Percentiles rank a stretch among this genome's conserved stretches.
These are phyloP conservation scores for Dendrolimus pini DNA, from an alignment of 2,888 invertebrate genomes.

Conservation along the genomic window DNA sequence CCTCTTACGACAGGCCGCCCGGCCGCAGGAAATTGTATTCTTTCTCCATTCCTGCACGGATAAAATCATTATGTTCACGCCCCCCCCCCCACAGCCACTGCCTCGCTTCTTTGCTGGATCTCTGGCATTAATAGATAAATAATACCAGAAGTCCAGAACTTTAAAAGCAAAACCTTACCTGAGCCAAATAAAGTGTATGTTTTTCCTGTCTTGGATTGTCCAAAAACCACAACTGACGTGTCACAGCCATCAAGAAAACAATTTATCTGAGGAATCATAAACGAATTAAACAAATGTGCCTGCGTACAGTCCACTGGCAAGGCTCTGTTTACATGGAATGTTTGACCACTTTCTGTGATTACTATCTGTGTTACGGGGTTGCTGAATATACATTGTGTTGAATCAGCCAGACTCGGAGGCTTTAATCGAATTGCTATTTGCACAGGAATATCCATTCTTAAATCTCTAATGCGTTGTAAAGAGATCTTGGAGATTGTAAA, in stretches of 20 bases:
- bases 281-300: slow-evolving; percentile 78
- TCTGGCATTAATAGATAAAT: too few species aligned
- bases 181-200: slow-evolving; percentile 84
- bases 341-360: slow-evolving; percentile 77
- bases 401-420: slow-evolving; percentile 74
- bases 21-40: too few species aligned
- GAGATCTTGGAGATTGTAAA: background rate
- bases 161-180: slow-evolving; percentile 48
- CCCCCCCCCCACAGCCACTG: too few species aligned
- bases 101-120: too few species aligned
- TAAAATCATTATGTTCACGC: too few species aligned
- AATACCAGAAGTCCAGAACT: too few species aligned
- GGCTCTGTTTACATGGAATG: slow-evolving; percentile 70
- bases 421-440: slow-evolving; percentile 83
- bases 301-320: slow-evolving; percentile 79
- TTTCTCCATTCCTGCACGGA: too few species aligned
- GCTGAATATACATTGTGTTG: slow-evolving; percentile 76
- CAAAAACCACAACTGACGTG: slow-evolving; percentile 83
- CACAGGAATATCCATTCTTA: slow-evolving; percentile 81
- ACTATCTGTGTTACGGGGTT: slow-evolving; percentile 77
- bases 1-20: too few species aligned
- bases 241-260: slow-evolving; percentile 84
- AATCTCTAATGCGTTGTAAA: background rate
- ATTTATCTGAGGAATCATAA: slow-evolving; percentile 80
- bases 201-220: slow-evolving; percentile 82